Conservation (phyloP, 2,113 vertebrate species). For the Epinephelus fuscoguttatus region DNA sequence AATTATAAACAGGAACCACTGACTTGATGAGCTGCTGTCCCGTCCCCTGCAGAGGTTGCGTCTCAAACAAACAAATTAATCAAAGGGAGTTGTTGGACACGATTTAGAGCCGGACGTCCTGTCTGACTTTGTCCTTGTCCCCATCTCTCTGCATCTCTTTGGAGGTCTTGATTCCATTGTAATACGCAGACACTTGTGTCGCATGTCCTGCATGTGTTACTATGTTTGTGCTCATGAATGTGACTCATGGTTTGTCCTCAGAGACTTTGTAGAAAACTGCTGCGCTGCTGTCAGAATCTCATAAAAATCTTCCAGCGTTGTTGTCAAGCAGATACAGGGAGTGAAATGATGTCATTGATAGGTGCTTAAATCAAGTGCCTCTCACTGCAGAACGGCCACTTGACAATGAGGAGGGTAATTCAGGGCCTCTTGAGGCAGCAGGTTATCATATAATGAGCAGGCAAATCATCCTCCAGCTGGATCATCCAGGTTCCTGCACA, state of each 20-base stretch:
- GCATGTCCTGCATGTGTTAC: not conserved
- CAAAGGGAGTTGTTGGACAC: not conserved
- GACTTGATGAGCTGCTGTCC: not conserved
- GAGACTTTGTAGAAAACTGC: not conserved
- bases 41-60: not conserved
- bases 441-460: not conserved
- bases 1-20: not conserved
- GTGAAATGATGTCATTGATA: not conserved
- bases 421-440: not conserved
- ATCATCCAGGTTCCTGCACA: not conserved
- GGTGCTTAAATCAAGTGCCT: conserved; percentile 28
- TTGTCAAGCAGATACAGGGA: not conserved
- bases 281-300: not conserved
- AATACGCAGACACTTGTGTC: not conserved
- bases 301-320: no score
- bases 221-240: not conserved
- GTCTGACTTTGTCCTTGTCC: not conserved
- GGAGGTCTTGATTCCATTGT: not conserved
- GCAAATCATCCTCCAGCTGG: not conserved
- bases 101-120: not conserved
- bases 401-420: not conserved
- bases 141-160: not conserved
- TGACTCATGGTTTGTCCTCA: not conserved
- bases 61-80: not conserved
- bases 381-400: not conserved